phyloP scores from a whole-genome alignment of 2,888 invertebrate species.

The Hydriomena furcata region DNA sequence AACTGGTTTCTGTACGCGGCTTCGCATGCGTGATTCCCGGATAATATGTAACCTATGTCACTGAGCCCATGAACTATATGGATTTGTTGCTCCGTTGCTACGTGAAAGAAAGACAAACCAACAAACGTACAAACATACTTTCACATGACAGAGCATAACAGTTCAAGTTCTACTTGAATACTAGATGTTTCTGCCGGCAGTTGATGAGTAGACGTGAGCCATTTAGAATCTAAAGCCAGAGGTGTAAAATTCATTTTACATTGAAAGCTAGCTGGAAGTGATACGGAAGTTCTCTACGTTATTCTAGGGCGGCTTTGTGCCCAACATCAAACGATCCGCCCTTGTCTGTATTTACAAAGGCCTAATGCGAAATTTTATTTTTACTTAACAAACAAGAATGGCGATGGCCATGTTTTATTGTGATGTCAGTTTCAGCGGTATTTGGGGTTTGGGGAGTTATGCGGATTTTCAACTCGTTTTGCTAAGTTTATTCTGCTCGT shows the following conservation, averaged over 20 bases:
- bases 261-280: not conserved
- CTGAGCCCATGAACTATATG: too few species aligned
- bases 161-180: conserved; percentile 5
- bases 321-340: conserved; percentile 68
- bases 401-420: conserved; percentile 39
- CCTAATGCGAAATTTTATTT: conserved; percentile 60
- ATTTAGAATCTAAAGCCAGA: not conserved
- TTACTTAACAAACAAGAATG: conserved; percentile 46
- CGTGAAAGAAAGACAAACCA: too few species aligned
- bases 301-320: conserved; percentile 54
- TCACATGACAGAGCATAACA: too few species aligned
- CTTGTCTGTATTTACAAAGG: conserved; percentile 59
- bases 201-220: not conserved
- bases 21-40: too few species aligned
- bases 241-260: conserved; percentile 1
- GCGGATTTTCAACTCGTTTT: conserved; percentile 16
- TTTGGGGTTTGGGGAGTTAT: conserved; percentile 29
- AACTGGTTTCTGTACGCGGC: too few species aligned
- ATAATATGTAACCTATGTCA: too few species aligned
- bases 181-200: not conserved
- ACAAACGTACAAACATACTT: too few species aligned
- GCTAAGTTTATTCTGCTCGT: too few species aligned
- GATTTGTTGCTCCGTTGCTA: too few species aligned
- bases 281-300: conserved; percentile 20
- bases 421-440: conserved; percentile 40